Base-by-base conservation (phyloP, 2,888 invertebrate genomes). In the Pseudolycoriella hygida region DNA sequence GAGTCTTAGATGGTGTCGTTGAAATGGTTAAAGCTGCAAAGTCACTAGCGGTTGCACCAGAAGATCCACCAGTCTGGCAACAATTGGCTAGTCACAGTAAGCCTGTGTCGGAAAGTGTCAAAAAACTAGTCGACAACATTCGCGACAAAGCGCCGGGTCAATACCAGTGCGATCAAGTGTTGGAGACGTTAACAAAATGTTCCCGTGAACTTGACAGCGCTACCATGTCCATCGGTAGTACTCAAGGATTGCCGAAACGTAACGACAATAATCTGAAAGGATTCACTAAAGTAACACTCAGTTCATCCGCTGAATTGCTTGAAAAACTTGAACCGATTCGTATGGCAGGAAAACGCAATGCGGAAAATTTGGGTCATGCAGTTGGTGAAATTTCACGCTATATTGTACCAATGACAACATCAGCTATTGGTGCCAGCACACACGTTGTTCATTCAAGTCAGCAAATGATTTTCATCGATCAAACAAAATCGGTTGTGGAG, bases 111-210 rank as follows among this genome's bases (percentile, higher is more conserved):
- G 96, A 97, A 61, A 87, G 92, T 20, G 96, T 98, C 59, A 97
- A 97, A 66, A 77, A 80, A 11, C 73, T 98, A 3, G 93, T 96
- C 3, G 80, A 88, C 12, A 87, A 89, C 50, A 90, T 96, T 54
- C 78, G 85, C 44, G 94, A 94, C 59, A 88, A 88, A 55, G 93
- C 96, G 0, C 97, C 97, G 0, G 97, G 97, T 0, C 94, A 96
- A 62, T 77, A 80, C 3, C 97, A 98, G 62, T 93, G 97, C 61
- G 83, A 87, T 40, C 72, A 74, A 0, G 88, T 87, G 0, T 72
- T 92, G 34, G 82, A 87, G 31, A 76, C 78, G 1, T 67, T 97
- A 8, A 77, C 74, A 50, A 71, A 73, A 1, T 77, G 81, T 53
- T 78, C 89, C 5, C 73, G 85, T 0, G 81, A 84, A 44, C 67